Conservation (phyloP, 2,888 invertebrate genomes). For the Arctia plantaginis region DNA sequence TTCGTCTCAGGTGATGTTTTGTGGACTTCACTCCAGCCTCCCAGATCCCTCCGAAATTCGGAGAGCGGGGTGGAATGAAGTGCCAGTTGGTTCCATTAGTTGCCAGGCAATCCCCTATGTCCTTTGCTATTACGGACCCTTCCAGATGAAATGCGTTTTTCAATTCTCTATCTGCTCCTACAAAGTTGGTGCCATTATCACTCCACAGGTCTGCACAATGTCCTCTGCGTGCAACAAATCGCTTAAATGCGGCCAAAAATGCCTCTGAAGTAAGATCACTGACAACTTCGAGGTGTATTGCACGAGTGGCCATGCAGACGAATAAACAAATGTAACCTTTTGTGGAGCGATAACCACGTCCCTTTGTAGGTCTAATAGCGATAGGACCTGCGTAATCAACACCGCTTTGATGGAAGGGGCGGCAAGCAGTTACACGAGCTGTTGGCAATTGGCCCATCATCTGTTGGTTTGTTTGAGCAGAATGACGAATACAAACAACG, state of each 20-base stretch:
- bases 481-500: too few relatives aligned
- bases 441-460: too few relatives aligned
- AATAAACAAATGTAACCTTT: conserved; percentile 44
- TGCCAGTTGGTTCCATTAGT: conserved; percentile 29
- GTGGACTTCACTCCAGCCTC: background rate
- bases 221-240: conserved; percentile 38
- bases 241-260: conserved; percentile 40
- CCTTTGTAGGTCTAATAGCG: conserved; percentile 21
- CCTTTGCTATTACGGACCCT: background rate
- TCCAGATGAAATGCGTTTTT: conserved; percentile 17
- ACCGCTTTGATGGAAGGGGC: conserved; percentile 27
- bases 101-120: conserved; percentile 15
- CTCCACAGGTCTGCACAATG: conserved; percentile 33
- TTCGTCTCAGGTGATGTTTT: too few relatives aligned
- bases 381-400: conserved; percentile 42
- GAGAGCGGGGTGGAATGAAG: conserved; percentile 33
- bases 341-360: too few relatives aligned
- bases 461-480: too few relatives aligned
- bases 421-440: conserved; percentile 25
- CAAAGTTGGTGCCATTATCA: conserved; percentile 24
- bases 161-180: conserved; percentile 30
- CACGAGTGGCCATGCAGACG: conserved; percentile 32
- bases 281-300: conserved; percentile 26
- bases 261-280: conserved; percentile 47
- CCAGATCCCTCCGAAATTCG: too few relatives aligned